Base-by-base conservation (phyloP, 2,797 vertebrate species). In the Zalophus californianus region DNA sequence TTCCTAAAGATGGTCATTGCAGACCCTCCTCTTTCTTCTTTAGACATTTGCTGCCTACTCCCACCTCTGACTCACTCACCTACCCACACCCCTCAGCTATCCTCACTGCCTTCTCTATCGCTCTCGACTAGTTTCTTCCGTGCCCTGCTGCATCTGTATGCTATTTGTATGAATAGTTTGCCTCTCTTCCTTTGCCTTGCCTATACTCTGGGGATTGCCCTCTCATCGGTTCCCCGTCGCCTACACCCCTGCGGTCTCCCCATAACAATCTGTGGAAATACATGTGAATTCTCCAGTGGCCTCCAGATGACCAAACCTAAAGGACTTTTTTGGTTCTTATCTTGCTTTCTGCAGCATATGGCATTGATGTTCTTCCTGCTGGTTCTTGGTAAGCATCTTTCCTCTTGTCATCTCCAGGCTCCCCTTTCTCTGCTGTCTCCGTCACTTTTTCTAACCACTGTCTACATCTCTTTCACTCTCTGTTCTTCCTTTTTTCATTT, bases 341-440 rank as follows among this genome's bases (percentile, higher is more conserved):
- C 60, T 82, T 97, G 13, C 73, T 91, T 88, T 89, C n/a, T 93
- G 21, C 13, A 87, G 14, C 12, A 54, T 52, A 64, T 54, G 78
- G 29, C 38, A 41, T 91, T 2, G 5, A 48, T 38, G 44, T 84
- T 85, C 20, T 80, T 82, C 29, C 18, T 87, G 29, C 1, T 21
- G 52, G n/a, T 29, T 38, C 68, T 84, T 80, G 62, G 41, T 75
- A 44, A 77, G 70, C 3, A 4, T 41, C 38, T 92, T 86, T 90
- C 27, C 8, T 44, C 6, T 60, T 80, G 35, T 70, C 79, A 75
- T 35, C 35, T 75, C 23, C 11, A 54, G 38, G 9, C 29, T 58
- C 27, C 16, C 35, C 16, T 54, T 94, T 89, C 50, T 85, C 35
- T 83, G 13, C 0, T n/a, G 9, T 54, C 18, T 41, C 20, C 25